Evolutionary conservation across 2,797 vertebrate genomes (phyloP).

Genomic region (Myiotriccus ornatus): DNA sequence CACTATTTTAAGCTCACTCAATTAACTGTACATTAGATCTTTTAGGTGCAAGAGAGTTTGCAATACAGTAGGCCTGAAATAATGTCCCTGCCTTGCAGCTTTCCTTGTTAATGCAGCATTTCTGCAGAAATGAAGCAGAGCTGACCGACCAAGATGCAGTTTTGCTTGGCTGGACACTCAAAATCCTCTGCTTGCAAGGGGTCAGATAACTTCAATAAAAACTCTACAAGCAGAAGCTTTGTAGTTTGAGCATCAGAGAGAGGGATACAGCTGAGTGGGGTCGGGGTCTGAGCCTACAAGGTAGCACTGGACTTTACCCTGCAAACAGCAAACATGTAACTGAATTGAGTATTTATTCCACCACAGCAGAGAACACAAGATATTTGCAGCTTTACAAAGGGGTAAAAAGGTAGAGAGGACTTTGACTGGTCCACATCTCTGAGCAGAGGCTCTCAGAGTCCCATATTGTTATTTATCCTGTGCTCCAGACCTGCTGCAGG

Average conservation of each 20-base stretch:
- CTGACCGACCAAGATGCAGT: not conserved
- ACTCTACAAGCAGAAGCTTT: not conserved
- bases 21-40: not conserved
- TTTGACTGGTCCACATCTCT: not conserved
- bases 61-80: not conserved
- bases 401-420: not conserved
- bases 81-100: not conserved
- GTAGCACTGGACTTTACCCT: too few relatives aligned
- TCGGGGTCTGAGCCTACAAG: not conserved
- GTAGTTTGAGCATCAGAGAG: not conserved
- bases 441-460: not conserved
- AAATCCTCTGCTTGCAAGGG: not conserved
- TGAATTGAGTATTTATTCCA: not conserved
- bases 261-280: rapidly evolving
- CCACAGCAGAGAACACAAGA: not conserved
- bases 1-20: not conserved
- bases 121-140: not conserved
- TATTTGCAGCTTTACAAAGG: not conserved
- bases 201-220: not conserved
- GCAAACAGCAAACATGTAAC: rapidly evolving
- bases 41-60: not conserved
- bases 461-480: not conserved
- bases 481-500: not conserved
- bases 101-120: not conserved
- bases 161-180: not conserved